These are phyloP conservation scores for Drosophila busckii DNA, from an alignment of 1,140 invertebrate species.

Conservation along the genomic window DNA sequence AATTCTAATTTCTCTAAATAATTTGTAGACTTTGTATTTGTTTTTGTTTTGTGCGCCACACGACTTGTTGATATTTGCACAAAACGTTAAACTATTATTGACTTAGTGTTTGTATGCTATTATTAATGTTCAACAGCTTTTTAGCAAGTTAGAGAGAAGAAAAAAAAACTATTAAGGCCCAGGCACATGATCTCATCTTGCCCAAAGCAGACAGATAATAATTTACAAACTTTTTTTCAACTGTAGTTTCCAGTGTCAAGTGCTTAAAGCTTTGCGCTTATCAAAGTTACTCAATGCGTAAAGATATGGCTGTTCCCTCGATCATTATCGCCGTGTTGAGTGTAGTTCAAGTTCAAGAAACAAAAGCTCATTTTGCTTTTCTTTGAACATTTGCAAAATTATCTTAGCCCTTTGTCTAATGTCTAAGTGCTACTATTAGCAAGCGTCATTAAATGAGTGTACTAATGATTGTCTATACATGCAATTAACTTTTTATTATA, in stretches of 20 bases:
- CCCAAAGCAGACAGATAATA: slow-evolving; percentile 4
- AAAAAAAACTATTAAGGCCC: slow-evolving; percentile 33
- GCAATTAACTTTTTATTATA: no score
- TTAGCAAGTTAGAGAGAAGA: slow-evolving; percentile 47
- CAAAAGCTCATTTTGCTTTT: background rate
- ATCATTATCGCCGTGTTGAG: background rate
- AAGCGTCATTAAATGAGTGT: slow-evolving; percentile 26
- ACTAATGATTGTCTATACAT: slow-evolving; percentile 17
- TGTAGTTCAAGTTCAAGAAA: background rate
- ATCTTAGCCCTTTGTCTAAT: slow-evolving; percentile 15
- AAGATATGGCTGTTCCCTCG: slow-evolving; percentile 1
- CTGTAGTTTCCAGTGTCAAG: slow-evolving; percentile 6
- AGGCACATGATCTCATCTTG: slow-evolving; percentile 52
- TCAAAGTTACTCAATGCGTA: background rate
- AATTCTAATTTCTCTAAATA: slow-evolving; percentile 12
- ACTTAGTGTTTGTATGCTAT: slow-evolving; percentile 8
- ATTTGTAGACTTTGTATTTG: slow-evolving; percentile 46
- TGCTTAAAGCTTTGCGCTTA: slow-evolving; percentile 5
- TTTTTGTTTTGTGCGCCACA: slow-evolving; percentile 19
- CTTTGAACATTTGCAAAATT: slow-evolving; percentile 7
- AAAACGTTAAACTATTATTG: slow-evolving; percentile 32
- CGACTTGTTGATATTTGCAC: slow-evolving; percentile 41
- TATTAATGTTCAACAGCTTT: slow-evolving; percentile 20
- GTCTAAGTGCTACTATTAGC: slow-evolving; percentile 22
- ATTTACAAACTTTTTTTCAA: slow-evolving; percentile 5